Base-by-base conservation (phyloP, 2,113 vertebrate species). In the Chrysemys picta region DNA sequence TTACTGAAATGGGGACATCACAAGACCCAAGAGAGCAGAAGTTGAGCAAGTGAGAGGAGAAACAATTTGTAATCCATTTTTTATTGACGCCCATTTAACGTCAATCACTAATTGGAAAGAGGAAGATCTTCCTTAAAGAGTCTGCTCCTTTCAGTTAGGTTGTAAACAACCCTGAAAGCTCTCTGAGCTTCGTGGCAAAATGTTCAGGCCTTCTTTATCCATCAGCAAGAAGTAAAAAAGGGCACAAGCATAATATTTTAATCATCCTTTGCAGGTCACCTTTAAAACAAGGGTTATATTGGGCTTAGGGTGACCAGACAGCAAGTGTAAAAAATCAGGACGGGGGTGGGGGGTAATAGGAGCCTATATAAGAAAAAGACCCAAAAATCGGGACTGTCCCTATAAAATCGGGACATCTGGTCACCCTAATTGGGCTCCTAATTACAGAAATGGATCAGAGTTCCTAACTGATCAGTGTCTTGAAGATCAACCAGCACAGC, bases 141-240 rank as follows among this genome's bases (percentile, higher is more conserved):
- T 94, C 65, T 1, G 10, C 53, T 82, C 86, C 53, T 42, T 85
- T 85, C 94, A 24, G 4, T 79, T 95, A 56, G 42, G 56, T 93
- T 91, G 92, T 87, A 95, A 95, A 56, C 92, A 94, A 94, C 84
- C 24, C 7, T 6, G 88, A 59, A 87, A 95, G 38, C 50, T 88
- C 50, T 82, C 93, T 82, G 89, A 95, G 92, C 69, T 72, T 91
- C 91, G 24, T 82, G 92, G 47, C 47, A 83, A 94, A n/a, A 91
- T 69, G 10, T 87, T 91, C 57, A 87, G 59, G 54, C 75, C 88
- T 94, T 92, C 85, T 42, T 88, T 45, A 78, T 29, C 75, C 93
- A 65, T 89, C 75, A 25, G 11, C 80, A 79, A 89, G 75, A 85
- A 78, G 6, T 14, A 85, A 95, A 92, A 82, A 93, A 87, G 19